Percentiles rank a stretch among this genome's conserved stretches.
Conservation (phyloP, 2,113 vertebrate species). For the Nothoprocta perdicaria region DNA sequence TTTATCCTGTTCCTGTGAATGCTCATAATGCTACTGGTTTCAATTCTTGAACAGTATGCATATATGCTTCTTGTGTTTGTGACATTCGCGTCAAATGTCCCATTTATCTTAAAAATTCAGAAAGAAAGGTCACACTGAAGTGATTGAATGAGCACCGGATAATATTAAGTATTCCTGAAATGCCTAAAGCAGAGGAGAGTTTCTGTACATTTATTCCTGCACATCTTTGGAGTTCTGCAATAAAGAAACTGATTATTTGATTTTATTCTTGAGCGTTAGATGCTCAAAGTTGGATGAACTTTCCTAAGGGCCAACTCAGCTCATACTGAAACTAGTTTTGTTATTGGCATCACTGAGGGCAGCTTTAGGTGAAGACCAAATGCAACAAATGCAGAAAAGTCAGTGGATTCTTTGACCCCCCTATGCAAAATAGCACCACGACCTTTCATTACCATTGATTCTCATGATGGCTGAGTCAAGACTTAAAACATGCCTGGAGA, state of each 20-base stretch:
- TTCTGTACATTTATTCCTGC: background rate
- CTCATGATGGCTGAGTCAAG: background rate
- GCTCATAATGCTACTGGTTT: background rate
- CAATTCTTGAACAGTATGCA: background rate
- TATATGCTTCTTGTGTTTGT: background rate
- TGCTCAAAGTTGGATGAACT: background rate
- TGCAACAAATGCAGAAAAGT: background rate
- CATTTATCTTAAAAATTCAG: background rate
- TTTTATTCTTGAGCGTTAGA: background rate
- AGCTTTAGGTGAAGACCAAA: background rate
- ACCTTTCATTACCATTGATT: background rate
- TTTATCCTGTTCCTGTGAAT: slow-evolving; percentile 22
- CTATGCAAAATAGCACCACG: background rate
- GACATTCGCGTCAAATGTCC: background rate
- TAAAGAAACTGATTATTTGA: background rate
- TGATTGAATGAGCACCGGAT: background rate
- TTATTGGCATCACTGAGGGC: background rate
- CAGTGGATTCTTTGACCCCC: background rate
- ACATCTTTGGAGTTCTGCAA: background rate
- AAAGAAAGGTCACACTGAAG: slow-evolving; percentile 35
- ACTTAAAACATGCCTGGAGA: background rate
- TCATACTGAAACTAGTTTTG: background rate
- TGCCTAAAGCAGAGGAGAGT: background rate
- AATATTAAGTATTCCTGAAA: background rate
- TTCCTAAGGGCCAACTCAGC: background rate